A percentile compares a stretch with the other conserved stretches of the same genome.
phyloP scores from a whole-genome alignment of 92 coral and sea anemone genomes.

The Zoanthus solanderi region DNA sequence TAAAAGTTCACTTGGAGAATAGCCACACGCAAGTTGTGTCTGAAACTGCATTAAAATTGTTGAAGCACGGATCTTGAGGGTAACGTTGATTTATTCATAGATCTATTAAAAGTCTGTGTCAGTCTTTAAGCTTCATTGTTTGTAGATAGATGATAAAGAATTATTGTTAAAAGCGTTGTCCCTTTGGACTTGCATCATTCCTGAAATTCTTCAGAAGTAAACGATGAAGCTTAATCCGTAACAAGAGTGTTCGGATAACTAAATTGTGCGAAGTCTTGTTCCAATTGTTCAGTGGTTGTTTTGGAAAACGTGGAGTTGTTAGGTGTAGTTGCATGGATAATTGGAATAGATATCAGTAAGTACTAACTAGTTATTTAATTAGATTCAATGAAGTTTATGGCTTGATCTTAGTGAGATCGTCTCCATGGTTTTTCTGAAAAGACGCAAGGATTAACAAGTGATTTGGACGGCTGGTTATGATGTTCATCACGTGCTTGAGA shows the following conservation, averaged over 20 bases:
- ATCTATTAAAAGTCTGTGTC: conserved; percentile 24
- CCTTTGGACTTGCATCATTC: not conserved
- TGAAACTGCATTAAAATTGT: not conserved
- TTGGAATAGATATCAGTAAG: conserved; percentile 28
- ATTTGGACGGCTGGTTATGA: not conserved
- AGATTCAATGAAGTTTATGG: conserved; percentile 11
- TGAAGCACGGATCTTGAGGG: not conserved
- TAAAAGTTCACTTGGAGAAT: conserved; percentile 47
- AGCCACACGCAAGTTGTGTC: conserved; percentile 14
- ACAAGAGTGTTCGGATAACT: conserved; percentile 52
- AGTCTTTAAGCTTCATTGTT: not conserved
- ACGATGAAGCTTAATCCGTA: not conserved
- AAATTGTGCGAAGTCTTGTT: conserved; percentile 15
- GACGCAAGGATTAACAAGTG: conserved; percentile 41
- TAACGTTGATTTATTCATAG: conserved; percentile 32
- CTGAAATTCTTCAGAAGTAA: conserved; percentile 1
- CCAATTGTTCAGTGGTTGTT: not conserved
- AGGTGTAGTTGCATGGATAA: conserved; percentile 8
- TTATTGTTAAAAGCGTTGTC: not conserved
- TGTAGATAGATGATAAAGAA: no score
- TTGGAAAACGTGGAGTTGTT: conserved; percentile 35
- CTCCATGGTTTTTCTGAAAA: conserved; percentile 47
- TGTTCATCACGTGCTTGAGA: conserved; percentile 29
- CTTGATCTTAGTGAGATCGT: not conserved
- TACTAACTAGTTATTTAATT: conserved; percentile 23